These are phyloP conservation scores for Argyra leucocephala DNA, from an alignment of 2,888 invertebrate species.

Conservation along the genomic window DNA sequence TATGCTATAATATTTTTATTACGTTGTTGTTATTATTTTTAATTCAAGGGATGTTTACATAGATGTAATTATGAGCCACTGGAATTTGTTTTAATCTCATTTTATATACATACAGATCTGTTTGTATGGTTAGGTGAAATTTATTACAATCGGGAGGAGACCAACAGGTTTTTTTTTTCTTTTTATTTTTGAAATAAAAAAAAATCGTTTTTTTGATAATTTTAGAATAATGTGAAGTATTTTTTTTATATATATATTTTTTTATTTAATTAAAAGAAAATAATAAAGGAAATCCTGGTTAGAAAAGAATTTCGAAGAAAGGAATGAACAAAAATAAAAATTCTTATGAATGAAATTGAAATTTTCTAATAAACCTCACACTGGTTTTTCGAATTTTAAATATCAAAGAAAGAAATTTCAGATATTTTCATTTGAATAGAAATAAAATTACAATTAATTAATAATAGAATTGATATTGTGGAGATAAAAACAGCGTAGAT, in stretches of 20 bases:
- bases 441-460: too few relatives aligned
- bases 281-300: neutral
- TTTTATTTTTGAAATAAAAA: neutral
- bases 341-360: neutral
- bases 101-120: neutral
- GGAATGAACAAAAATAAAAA: neutral
- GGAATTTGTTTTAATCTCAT: neutral
- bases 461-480: too few relatives aligned
- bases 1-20: neutral
- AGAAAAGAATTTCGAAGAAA: neutral
- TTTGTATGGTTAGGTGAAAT: neutral
- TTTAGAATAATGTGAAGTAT: too few relatives aligned
- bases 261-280: neutral
- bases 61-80: conserved; percentile 1
- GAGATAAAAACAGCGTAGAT: too few relatives aligned
- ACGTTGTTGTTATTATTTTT: neutral
- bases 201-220: too few relatives aligned
- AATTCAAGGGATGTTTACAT: conserved; percentile 1
- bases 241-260: neutral
- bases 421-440: too few relatives aligned
- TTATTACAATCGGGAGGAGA: neutral
- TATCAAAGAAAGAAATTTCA: too few relatives aligned
- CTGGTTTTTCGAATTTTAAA: too few relatives aligned
- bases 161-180: neutral
- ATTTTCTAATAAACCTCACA: too few relatives aligned